These are phyloP conservation scores for Phocides pigmalion DNA, from an alignment of 1,140 invertebrate genomes.

Conservation along the genomic window DNA sequence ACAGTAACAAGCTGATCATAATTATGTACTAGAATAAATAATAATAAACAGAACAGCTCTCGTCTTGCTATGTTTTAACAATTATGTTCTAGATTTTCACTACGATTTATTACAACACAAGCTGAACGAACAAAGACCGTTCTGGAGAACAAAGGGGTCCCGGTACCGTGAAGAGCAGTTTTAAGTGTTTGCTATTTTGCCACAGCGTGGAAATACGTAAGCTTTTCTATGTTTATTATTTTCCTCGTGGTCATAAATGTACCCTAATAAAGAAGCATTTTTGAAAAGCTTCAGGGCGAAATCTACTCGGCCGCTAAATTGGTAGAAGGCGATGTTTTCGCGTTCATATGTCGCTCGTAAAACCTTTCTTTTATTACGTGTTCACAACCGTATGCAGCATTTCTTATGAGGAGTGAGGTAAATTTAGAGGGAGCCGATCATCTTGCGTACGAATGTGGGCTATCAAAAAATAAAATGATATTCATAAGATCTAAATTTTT, in stretches of 20 bases:
- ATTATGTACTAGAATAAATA: slow-evolving; percentile 5
- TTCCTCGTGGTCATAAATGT: slow-evolving; percentile 28
- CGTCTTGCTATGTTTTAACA: slow-evolving; percentile 16
- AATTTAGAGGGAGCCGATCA: background rate
- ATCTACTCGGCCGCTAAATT: slow-evolving; percentile 24
- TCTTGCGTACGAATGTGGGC: background rate
- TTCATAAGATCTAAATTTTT: too few species aligned
- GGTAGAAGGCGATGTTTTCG: slow-evolving; percentile 15
- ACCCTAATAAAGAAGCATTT: slow-evolving; percentile 30
- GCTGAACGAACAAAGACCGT: slow-evolving; percentile 25
- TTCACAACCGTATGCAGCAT: slow-evolving; percentile 29
- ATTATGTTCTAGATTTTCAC: slow-evolving; percentile 25
- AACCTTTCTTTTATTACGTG: slow-evolving; percentile 35
- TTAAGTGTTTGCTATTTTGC: slow-evolving; percentile 33
- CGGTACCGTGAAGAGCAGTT: slow-evolving; percentile 24
- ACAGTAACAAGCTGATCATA: background rate
- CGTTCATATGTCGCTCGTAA: slow-evolving; percentile 23
- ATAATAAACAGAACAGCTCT: slow-evolving; percentile 9
- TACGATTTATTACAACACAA: slow-evolving; percentile 31
- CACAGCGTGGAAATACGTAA: slow-evolving; percentile 22
- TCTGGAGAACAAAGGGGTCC: slow-evolving; percentile 20
- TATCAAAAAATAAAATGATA: too few species aligned
- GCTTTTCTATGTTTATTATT: slow-evolving; percentile 30
- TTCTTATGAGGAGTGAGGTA: background rate
- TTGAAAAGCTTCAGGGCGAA: slow-evolving; percentile 21